Conservation (phyloP, 2,113 vertebrate species). For the Catagonus wagneri region DNA sequence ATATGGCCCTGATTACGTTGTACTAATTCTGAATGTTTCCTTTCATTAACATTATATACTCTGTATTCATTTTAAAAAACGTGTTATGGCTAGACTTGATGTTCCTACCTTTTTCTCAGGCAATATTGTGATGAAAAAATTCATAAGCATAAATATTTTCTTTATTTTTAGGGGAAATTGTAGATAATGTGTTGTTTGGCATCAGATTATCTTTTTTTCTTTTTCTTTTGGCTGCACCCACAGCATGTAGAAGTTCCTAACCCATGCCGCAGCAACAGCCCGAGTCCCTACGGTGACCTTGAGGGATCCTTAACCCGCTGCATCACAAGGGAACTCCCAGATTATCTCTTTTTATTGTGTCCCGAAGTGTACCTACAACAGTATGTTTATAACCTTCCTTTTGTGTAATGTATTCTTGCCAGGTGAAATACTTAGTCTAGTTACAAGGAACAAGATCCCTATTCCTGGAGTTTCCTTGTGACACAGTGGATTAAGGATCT, state of each 20-base stretch:
- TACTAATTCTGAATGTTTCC: conserved; percentile 10
- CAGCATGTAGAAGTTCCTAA: too few relatives aligned
- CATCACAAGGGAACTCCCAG: not conserved
- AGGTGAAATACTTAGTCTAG: not conserved
- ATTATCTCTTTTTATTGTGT: not conserved
- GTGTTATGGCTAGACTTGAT: not conserved
- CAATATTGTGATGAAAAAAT: not conserved
- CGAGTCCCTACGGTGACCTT: too few relatives aligned
- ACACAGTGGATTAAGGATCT: too few relatives aligned
- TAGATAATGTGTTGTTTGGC: not conserved
- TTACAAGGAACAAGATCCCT: not conserved
- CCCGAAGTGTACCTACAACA: not conserved
- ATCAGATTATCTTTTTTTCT: not conserved
- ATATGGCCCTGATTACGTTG: not conserved
- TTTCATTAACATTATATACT: not conserved
- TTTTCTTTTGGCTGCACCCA: too few relatives aligned
- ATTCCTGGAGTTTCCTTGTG: not conserved
- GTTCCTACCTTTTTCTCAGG: not conserved
- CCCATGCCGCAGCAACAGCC: too few relatives aligned
- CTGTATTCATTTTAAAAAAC: conserved; percentile 7
- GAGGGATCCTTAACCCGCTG: too few relatives aligned
- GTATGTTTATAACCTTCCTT: not conserved
- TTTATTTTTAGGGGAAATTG: not conserved
- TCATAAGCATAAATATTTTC: not conserved
- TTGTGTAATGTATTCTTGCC: conserved; percentile 26